These are phyloP conservation scores for Pandion haliaetus DNA, from an alignment of 2,113 vertebrate genomes.

Conservation along the genomic window DNA sequence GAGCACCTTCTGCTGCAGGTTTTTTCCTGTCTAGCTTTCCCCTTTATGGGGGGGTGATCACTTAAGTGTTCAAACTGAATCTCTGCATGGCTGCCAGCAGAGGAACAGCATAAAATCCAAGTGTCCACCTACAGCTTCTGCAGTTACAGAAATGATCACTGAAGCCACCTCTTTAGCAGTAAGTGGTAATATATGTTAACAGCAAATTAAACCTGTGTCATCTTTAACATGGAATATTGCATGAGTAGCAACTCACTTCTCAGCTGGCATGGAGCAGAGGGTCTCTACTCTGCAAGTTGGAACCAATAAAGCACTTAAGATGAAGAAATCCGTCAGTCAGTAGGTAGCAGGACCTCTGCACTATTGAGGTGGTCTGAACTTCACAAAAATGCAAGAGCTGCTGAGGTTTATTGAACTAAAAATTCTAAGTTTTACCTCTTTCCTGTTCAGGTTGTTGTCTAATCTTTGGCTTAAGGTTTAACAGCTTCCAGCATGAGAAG, in stretches of 20 bases:
- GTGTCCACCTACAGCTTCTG: background rate
- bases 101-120: background rate
- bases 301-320: background rate
- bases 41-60: no score
- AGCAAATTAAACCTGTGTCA: background rate
- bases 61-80: background rate
- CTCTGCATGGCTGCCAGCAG: background rate
- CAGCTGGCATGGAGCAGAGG: no score
- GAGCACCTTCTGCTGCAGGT: background rate
- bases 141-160: background rate
- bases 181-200: background rate
- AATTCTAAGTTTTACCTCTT: background rate
- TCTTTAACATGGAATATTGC: background rate
- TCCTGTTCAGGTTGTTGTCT: background rate
- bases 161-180: background rate
- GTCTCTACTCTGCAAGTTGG: background rate
- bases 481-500: background rate
- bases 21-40: background rate
- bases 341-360: background rate
- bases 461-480: background rate
- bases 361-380: background rate
- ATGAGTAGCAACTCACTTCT: background rate
- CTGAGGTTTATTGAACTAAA: background rate
- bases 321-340: background rate
- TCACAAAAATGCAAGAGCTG: background rate